Evolutionary conservation across 2,888 invertebrate species (phyloP).

Genomic region (Drosophila parthenogenetica): DNA sequence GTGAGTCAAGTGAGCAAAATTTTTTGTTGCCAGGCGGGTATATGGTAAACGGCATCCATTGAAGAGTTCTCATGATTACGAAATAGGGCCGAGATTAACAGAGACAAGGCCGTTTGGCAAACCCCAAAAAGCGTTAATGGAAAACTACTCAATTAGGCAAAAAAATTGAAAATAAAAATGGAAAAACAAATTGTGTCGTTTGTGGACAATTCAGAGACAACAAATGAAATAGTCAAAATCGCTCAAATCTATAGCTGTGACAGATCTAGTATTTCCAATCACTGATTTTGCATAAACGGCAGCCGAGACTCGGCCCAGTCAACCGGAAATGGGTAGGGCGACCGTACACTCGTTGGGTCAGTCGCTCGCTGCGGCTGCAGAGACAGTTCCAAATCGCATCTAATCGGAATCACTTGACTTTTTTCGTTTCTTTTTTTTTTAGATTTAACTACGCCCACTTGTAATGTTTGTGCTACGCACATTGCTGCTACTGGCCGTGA

Average conservation of each 20-base stretch:
- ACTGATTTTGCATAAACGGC: slow-evolving; percentile 69
- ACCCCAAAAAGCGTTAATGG: slow-evolving; percentile 43
- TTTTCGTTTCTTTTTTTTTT: neutral
- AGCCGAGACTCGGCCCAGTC: slow-evolving; percentile 45
- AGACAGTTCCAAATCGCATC: slow-evolving; percentile 33
- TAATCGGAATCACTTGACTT: slow-evolving; percentile 14
- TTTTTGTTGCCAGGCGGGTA: slow-evolving; percentile 34
- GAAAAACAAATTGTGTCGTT: slow-evolving; percentile 44
- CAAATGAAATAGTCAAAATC: slow-evolving; percentile 71
- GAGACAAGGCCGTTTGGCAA: slow-evolving; percentile 47
- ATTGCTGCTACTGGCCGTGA: slow-evolving; percentile 88
- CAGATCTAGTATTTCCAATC: slow-evolving; percentile 68
- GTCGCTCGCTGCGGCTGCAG: slow-evolving; percentile 33
- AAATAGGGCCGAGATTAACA: slow-evolving; percentile 39
- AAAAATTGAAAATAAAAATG: slow-evolving; percentile 53
- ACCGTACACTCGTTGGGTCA: slow-evolving; percentile 10
- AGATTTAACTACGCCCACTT: slow-evolving; percentile 26
- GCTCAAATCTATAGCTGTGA: slow-evolving; percentile 58
- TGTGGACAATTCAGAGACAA: slow-evolving; percentile 58
- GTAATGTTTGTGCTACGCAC: slow-evolving; percentile 83
- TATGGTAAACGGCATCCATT: neutral
- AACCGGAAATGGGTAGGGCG: slow-evolving; percentile 72
- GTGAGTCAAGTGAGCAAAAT: neutral
- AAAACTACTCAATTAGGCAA: slow-evolving; percentile 74
- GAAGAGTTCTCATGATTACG: slow-evolving; percentile 60